Base-by-base conservation (phyloP, 1,140 invertebrate species). In the Diorhabda sublineata region DNA sequence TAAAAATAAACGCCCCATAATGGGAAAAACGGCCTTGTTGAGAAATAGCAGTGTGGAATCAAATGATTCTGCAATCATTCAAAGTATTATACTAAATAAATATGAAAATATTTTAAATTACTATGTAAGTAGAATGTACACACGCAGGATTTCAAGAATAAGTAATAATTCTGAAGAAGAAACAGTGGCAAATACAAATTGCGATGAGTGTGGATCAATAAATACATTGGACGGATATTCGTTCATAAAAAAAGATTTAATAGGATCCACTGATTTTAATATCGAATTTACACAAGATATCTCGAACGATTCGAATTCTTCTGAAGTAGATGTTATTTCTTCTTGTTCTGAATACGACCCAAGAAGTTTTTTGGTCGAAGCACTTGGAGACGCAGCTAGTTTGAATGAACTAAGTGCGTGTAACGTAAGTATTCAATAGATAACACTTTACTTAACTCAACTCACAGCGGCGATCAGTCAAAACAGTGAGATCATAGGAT, bases 41-140 rank as follows among this genome's bases (percentile, higher is more conserved):
- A 58, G 56, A 8, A 66, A 58, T 11, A 42, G 56, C 44, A 58
- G 59, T 44, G 45, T 66, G 44, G 64, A 66, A 7, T 7, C 56
- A 47, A 9, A 7, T 42, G 64, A 66, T 47, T 59, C 57, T 9
- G 6, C 42, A 8, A 66, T 66, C 26, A 59, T 66, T 47, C 64
- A 66, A 43, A 42, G 58, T 9, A 58, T 66, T 8, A 66, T 66
- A 11, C 42, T 59, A 42, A 66, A 66, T 43, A 73, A 71, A 66
- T 73, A 71, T 44, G 64, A 71, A 5, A 61, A 65, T 47, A 57
- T 67, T 56, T 52, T 73, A 11, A 64, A 61, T 8, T 63, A 69
- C 61, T 73, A 67, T 62, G 65, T 69, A 9, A 52, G 26, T 42
- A 66, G 72, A 6, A 73, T 73, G 45, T 69, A 71, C 58, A 69